phyloP scores from a whole-genome alignment of 2,797 vertebrate genomes.

The Natrix natrix region DNA sequence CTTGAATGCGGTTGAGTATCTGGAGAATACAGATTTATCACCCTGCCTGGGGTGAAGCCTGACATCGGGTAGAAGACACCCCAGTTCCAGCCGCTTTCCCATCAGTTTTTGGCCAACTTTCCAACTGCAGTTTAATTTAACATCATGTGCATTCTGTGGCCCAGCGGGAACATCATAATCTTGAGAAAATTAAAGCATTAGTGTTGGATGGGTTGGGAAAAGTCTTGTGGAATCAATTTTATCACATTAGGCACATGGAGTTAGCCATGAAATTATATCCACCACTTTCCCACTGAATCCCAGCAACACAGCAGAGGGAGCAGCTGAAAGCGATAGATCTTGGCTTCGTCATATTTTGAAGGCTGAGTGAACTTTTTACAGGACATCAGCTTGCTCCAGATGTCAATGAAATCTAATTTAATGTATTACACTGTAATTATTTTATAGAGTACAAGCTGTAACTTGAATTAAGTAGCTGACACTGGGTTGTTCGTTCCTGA shows the following conservation, averaged over 20 bases:
- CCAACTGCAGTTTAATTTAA: neutral
- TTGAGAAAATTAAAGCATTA: conserved; percentile 17
- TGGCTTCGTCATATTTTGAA: neutral
- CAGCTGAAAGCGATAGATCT: neutral
- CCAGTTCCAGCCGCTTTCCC: too few species aligned
- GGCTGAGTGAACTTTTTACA: neutral
- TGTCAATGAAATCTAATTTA: neutral
- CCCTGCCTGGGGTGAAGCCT: neutral
- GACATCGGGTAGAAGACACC: neutral
- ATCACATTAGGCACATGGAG: neutral
- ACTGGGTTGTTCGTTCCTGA: too few species aligned
- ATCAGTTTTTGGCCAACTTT: neutral
- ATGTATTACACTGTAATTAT: neutral
- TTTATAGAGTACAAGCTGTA: neutral
- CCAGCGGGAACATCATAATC: conserved; percentile 3
- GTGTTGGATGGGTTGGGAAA: conserved; percentile 1
- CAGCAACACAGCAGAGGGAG: neutral
- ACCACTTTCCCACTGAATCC: neutral
- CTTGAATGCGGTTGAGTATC: neutral
- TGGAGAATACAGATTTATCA: neutral
- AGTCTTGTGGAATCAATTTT: neutral
- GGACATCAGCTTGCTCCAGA: neutral
- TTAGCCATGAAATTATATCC: neutral
- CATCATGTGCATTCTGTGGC: neutral
- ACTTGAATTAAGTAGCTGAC: neutral